Evolutionary conservation across 1,140 invertebrate genomes (phyloP).

Genomic region (Eumeta japonica): DNA sequence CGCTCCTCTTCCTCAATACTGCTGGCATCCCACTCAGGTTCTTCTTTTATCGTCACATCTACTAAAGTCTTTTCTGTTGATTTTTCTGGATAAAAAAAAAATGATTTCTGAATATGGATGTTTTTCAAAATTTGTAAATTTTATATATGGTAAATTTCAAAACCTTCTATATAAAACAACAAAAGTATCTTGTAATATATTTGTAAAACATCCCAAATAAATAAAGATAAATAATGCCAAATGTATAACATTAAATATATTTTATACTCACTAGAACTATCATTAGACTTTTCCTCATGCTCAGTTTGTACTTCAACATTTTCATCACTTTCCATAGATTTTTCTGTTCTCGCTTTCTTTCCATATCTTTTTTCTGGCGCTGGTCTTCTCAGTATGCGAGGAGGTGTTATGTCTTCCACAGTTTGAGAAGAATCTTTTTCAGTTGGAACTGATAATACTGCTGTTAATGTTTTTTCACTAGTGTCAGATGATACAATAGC

Average conservation of each 20-base stretch:
- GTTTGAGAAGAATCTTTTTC: constrained; percentile 33
- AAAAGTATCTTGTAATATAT: too few species aligned
- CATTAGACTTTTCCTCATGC: constrained; percentile 12
- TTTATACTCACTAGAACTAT: constrained; percentile 31
- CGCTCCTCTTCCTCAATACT: constrained; percentile 52
- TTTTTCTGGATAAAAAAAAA: constrained; percentile 25
- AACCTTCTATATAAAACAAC: too few species aligned
- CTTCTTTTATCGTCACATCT: constrained; percentile 64
- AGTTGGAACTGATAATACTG: constrained; percentile 11
- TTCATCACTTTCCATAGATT: constrained; percentile 23
- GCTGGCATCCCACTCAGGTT: constrained; percentile 69
- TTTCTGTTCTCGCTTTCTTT: constrained; percentile 41
- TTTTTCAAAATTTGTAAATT: too few species aligned
- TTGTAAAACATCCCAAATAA: too few species aligned
- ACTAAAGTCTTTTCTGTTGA: constrained; percentile 22
- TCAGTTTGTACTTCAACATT: constrained; percentile 28
- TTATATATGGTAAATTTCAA: too few species aligned
- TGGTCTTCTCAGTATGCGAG: constrained; percentile 30
- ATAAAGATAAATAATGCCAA: too few species aligned
- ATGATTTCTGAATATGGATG: too few species aligned
- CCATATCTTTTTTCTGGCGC: constrained; percentile 44
- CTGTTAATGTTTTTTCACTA: neutral
- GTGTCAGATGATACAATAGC: neutral
- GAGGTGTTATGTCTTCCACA: constrained; percentile 24
- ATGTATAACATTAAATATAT: constrained; percentile 2